These are phyloP conservation scores for Phrynocephalus forsythii DNA, from an alignment of 2,797 vertebrate species.

Conservation along the genomic window DNA sequence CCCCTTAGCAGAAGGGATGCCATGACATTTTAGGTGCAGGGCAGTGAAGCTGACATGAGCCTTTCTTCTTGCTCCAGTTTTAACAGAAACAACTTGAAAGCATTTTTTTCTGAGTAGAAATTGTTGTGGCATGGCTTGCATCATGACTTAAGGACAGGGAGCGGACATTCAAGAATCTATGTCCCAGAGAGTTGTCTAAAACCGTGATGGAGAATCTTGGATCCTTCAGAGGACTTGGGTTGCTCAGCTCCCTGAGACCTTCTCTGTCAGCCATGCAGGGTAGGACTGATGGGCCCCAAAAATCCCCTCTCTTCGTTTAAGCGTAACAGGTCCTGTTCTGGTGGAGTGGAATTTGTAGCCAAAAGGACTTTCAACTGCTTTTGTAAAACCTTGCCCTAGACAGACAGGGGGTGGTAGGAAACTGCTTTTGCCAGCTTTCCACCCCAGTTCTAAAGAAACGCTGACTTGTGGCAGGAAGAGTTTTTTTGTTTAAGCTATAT, in stretches of 20 bases:
- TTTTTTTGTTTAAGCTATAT: background rate
- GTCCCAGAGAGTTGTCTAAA: background rate
- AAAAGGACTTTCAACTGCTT: background rate
- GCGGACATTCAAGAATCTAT: background rate
- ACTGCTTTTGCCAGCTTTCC: too few relatives aligned
- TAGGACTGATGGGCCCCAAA: background rate
- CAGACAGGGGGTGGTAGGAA: too few relatives aligned
- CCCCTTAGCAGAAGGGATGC: background rate
- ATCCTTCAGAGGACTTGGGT: too few relatives aligned
- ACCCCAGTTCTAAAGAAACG: background rate
- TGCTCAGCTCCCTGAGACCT: background rate
- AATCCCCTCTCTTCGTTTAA: too few relatives aligned
- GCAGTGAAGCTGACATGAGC: background rate
- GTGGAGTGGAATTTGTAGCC: background rate
- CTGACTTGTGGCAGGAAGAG: background rate
- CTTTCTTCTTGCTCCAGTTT: background rate
- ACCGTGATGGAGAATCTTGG: too few relatives aligned
- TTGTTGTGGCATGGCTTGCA: background rate
- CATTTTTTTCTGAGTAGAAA: background rate
- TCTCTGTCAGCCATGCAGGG: background rate
- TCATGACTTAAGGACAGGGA: background rate
- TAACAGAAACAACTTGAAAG: background rate
- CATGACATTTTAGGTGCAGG: background rate
- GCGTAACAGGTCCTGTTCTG: background rate
- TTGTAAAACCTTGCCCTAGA: background rate